Evolutionary conservation across 2,113 vertebrate species (phyloP), one percentile per base, ranked within the genome.

Genomic region (Xiphorhynchus elegans): DNA sequence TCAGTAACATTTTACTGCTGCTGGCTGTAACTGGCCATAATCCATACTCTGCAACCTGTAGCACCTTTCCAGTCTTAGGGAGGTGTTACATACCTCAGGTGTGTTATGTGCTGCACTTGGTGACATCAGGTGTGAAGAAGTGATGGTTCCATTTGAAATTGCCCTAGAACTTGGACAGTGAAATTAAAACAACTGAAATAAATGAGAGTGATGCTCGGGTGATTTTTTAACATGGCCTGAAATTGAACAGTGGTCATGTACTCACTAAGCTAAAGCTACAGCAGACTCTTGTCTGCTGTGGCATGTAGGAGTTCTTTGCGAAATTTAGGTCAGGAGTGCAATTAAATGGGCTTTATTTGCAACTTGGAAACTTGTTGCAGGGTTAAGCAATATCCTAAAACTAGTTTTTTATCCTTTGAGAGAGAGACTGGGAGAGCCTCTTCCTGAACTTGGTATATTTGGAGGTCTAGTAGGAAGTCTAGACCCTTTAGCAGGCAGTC

Each of bases 261-360:
- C 33, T 87, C 52, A 40, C 28, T 39, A 14, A 47, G 55, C 49
- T 82, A 26, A 81, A 80, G 76, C 78, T 83, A 35, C 23, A 49
- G 28, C 40, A 39, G 81, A 37, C 18, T 49, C 31, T 39, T 31
- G 17, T 68, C 40, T 78, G 40, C 59, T 89, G 20, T 63, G 52
- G 67, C 33, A 24, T 0, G 0, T 44, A 12, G 58, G 33, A 77
- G 37, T 69, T 67, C 47, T 67, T 56, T 62, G 77, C 1, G 28
- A 77, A 94, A 94, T 94, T 64, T 56, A 82, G 96, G 83, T 95
- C 88, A 94, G 86, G 37, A 83, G 75, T 94, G 79, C 80, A 87
- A 53, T 78, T 78, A 62, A 86, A 17, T 15, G 59, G 24, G 14
- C 55, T 76, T 76, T 74, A 55, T 75, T 90, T 82, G 50, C 80